Percentiles rank a stretch among this genome's conserved stretches.
These are phyloP conservation scores for Myripristis jacobus DNA, from an alignment of 2,797 vertebrate genomes.

Conservation along the genomic window DNA sequence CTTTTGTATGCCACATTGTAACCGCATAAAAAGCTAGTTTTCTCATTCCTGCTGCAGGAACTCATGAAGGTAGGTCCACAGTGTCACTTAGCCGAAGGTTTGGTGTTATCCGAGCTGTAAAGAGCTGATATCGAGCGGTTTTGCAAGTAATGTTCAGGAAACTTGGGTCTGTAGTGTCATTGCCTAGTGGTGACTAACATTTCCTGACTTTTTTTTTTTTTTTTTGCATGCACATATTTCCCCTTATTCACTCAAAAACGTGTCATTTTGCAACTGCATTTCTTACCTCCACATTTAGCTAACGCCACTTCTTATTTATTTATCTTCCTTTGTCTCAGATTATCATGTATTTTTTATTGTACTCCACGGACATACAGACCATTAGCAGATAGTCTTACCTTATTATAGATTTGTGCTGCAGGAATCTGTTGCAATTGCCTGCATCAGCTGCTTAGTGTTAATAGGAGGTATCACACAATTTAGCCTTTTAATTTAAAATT, in stretches of 20 bases:
- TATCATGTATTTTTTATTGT: background rate
- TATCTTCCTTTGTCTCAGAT: background rate
- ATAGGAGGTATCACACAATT: too few species aligned
- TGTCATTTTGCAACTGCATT: background rate
- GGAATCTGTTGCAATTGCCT: too few species aligned
- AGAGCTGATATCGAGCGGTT: too few species aligned
- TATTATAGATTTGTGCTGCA: too few species aligned
- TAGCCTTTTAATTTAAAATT: too few species aligned
- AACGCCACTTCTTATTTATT: background rate
- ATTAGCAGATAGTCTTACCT: too few species aligned
- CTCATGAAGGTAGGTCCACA: conserved; percentile 71
- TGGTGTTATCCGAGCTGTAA: background rate
- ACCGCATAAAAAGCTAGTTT: background rate
- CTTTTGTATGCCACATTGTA: conserved; percentile 11
- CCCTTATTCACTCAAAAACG: background rate
- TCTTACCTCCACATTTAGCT: background rate
- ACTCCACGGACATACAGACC: background rate
- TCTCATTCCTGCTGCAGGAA: background rate
- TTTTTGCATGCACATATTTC: background rate
- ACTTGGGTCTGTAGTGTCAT: conserved; percentile 5
- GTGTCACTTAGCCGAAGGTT: too few species aligned
- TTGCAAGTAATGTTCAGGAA: background rate
- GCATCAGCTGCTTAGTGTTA: too few species aligned
- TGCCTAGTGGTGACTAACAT: conserved; percentile 21
- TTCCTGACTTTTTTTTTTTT: too few species aligned